phyloP scores from a whole-genome alignment of 2,113 vertebrate genomes.

The Phylloscopus trochiloides region DNA sequence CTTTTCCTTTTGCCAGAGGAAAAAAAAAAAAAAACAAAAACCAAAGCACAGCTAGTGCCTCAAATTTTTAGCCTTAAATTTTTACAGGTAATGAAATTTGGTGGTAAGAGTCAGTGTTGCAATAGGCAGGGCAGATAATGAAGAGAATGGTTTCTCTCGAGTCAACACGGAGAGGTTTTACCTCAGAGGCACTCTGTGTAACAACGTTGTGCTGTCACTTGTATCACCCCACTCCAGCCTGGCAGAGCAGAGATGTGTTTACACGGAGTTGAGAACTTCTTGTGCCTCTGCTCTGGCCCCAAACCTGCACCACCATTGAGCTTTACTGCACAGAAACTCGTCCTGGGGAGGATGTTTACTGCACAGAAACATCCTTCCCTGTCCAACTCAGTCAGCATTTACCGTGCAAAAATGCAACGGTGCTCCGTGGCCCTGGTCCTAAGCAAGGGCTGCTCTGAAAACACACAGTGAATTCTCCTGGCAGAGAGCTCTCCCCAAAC shows the following conservation, averaged over 20 bases:
- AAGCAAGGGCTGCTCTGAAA: neutral
- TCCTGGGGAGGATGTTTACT: neutral
- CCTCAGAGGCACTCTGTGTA: neutral
- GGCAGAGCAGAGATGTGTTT: neutral
- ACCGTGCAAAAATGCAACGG: accelerated
- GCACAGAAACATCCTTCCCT: neutral
- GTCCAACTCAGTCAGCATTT: neutral
- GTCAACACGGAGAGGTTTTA: neutral
- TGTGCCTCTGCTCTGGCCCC: neutral
- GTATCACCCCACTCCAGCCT: neutral
- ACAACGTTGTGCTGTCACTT: neutral
- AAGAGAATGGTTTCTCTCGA: neutral
- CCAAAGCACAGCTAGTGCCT: neutral
- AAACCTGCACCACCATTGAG: neutral
- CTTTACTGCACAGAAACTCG: neutral
- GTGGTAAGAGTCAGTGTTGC: neutral
- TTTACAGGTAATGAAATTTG: neutral
- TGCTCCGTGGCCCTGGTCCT: neutral
- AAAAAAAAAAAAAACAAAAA: no score
- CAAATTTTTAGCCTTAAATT: neutral
- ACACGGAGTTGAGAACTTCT: neutral
- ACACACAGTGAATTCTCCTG: neutral
- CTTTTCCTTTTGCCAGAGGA: neutral
- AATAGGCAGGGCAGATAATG: neutral
- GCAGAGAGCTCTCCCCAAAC: neutral